Evolutionary conservation across 2,113 vertebrate species (phyloP).

Genomic region (Caracal caracal): DNA sequence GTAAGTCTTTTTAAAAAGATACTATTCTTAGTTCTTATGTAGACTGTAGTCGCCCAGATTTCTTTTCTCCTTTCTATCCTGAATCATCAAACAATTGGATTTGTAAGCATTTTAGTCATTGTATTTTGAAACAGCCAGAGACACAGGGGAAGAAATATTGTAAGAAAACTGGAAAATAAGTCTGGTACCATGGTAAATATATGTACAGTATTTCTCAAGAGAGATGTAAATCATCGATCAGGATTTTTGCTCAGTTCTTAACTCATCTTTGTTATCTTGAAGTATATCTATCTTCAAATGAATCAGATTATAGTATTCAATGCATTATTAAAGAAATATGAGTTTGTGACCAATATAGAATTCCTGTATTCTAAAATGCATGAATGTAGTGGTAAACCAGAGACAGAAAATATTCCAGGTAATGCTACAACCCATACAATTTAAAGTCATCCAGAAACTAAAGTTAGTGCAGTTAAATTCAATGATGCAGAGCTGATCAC

Average conservation of each 20-base stretch:
- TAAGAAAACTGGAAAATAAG: constrained; percentile 66
- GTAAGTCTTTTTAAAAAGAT: neutral
- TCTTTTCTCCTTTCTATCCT: neutral
- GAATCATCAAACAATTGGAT: constrained; percentile 59
- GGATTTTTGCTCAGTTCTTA: constrained; percentile 65
- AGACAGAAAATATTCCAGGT: neutral
- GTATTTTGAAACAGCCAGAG: constrained; percentile 75
- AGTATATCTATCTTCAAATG: constrained; percentile 56
- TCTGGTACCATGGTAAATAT: constrained; percentile 72
- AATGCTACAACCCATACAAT: constrained; percentile 39
- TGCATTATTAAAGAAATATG: constrained; percentile 50
- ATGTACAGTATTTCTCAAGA: constrained; percentile 35
- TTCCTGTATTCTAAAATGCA: constrained; percentile 35
- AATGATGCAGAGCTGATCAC: constrained; percentile 55
- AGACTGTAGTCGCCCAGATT: neutral
- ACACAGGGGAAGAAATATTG: constrained; percentile 57
- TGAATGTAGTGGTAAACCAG: neutral
- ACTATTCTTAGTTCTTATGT: neutral
- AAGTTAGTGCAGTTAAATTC: constrained; percentile 42
- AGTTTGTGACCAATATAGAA: constrained; percentile 14
- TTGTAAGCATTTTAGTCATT: constrained; percentile 53
- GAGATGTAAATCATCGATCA: constrained; percentile 64
- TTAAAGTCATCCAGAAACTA: constrained; percentile 27
- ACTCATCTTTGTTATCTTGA: constrained; percentile 39
- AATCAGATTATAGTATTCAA: constrained; percentile 60